These are phyloP conservation scores for Panonychus citri DNA, from an alignment of 1,140 invertebrate species.

Conservation along the genomic window DNA sequence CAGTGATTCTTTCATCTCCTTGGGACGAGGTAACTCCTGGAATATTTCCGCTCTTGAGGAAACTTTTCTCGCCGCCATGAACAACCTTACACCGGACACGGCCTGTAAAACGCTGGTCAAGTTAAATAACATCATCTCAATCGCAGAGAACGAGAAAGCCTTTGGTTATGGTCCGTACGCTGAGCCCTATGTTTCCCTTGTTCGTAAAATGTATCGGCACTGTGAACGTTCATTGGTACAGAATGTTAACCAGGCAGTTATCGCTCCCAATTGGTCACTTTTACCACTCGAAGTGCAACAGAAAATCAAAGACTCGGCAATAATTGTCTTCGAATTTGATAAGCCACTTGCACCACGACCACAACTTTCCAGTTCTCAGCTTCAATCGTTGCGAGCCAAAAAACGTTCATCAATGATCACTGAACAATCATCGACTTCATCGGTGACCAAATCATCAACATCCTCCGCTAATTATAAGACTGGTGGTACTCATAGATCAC, in stretches of 20 bases:
- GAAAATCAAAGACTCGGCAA: constrained; percentile 17
- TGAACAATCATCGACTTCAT: not conserved
- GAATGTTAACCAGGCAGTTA: constrained; percentile 18
- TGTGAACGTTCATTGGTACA: constrained; percentile 19
- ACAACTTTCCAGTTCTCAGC: constrained; percentile 25
- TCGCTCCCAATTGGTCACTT: constrained; percentile 16
- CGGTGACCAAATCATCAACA: not conserved
- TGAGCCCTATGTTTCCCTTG: constrained; percentile 16
- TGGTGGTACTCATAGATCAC: not conserved
- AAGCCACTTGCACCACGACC: constrained; percentile 12
- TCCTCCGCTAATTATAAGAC: not conserved
- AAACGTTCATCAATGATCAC: not conserved
- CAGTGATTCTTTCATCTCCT: constrained; percentile 34
- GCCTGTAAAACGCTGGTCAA: constrained; percentile 39
- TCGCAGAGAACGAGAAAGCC: not conserved
- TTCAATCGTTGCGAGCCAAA: not conserved
- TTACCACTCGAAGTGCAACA: constrained; percentile 15
- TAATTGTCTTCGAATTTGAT: constrained; percentile 18
- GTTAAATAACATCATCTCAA: constrained; percentile 14
- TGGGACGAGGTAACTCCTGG: constrained; percentile 25
- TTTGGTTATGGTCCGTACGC: not conserved
- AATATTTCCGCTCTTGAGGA: constrained; percentile 30
- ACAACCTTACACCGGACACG: constrained; percentile 38
- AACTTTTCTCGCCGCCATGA: constrained; percentile 35
- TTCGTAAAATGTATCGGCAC: constrained; percentile 17